Evolutionary conservation across 2,113 vertebrate species (phyloP), one percentile per base, ranked within the genome.

Genomic region (Suricata suricatta): DNA sequence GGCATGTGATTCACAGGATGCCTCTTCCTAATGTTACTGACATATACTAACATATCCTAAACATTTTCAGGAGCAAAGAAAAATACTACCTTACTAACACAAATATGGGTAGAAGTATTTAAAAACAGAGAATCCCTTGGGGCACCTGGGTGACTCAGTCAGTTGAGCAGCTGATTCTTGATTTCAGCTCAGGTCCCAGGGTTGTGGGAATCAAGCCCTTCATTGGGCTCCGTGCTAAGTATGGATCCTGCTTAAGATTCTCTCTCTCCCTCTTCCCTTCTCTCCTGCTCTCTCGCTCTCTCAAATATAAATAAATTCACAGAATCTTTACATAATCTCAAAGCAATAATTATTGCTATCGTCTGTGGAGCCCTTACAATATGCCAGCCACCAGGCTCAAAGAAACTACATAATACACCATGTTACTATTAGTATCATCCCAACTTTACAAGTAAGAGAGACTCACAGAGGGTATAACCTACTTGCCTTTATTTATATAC

Each of bases 261-360:
- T 60, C 54, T 57, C 54, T 57, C 21, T 60, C 21, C 57, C 57
- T 60, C 57, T 60, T 21, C 8, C 57, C 57, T 8, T 60, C 57
- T 60, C 57, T 60, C 21, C 57, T 60, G 57, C 57, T 60, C 57
- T 60, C 57, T 60, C 57, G 23, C 57, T 57, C 54, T 57, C 57
- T 57, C 0, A 60, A 60, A 60, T 60, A 60, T 60, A 60, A 60
- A 60, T 60, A 60, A 60, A 60, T 60, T 21, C 74, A 80, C 7
- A 47, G 44, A 44, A 66, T 54, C 27, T 14, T 35, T 66, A 63
- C 17, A 92, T 29, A 79, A 76, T 66, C 63, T 93, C 69, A 71
- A 95, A 96, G 91, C 50, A 88, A 77, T 92, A 47, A 89, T 87
- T 83, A 47, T n/a, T 76, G 68, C 86, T 91, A 81, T 71, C 64